These are phyloP conservation scores for Parnassius smintheus DNA, from an alignment of 2,888 invertebrate genomes.

Conservation along the genomic window DNA sequence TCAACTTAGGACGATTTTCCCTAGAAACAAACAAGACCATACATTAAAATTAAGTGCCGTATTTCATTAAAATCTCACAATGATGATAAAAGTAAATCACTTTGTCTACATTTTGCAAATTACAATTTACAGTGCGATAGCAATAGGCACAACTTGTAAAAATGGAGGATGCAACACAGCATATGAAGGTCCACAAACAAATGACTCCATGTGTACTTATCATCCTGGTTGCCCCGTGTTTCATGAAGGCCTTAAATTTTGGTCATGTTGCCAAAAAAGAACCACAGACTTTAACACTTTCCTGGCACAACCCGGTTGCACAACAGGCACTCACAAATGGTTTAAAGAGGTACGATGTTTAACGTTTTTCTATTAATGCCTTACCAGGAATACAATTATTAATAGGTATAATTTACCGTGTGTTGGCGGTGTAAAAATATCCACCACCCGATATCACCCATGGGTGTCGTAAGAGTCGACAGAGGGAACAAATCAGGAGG, in stretches of 20 bases:
- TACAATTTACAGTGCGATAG: conserved; percentile 61
- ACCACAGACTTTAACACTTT: conserved; percentile 97
- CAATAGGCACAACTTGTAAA: conserved; percentile 90
- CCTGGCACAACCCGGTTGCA: conserved; percentile 95
- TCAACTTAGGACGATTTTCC: too few species aligned
- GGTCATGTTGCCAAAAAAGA: conserved; percentile 96
- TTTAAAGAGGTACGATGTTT: conserved; percentile 81
- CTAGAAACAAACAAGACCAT: too few species aligned
- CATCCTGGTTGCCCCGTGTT: conserved; percentile 96
- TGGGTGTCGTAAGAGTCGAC: too few species aligned
- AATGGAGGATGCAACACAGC: conserved; percentile 89
- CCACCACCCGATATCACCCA: too few species aligned
- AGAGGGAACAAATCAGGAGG: too few species aligned
- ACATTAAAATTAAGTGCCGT: too few species aligned
- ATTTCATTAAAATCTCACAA: too few species aligned
- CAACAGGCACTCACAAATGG: conserved; percentile 93
- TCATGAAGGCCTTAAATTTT: conserved; percentile 98
- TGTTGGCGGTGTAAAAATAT: too few species aligned
- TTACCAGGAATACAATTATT: too few species aligned
- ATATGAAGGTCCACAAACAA: conserved; percentile 84
- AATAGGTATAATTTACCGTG: too few species aligned
- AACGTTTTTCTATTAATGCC: not conserved
- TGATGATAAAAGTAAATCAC: too few species aligned
- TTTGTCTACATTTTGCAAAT: not conserved
- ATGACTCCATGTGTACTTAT: conserved; percentile 84